Conservation (phyloP, 2,797 vertebrate species). For the Scolopax bukidnonensis region DNA sequence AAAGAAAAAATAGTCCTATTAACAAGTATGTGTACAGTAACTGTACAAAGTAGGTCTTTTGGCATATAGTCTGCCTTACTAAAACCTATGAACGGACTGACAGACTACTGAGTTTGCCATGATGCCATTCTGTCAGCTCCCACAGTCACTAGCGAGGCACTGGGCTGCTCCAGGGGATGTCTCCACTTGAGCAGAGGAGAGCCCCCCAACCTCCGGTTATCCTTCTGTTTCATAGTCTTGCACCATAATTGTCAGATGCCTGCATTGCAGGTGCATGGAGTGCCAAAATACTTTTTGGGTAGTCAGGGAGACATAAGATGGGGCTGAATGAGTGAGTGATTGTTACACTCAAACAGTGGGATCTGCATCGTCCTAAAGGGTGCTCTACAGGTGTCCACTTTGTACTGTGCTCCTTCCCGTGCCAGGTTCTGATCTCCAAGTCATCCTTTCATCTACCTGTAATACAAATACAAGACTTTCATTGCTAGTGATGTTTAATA, state of each 20-base stretch:
- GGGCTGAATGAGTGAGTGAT: background rate
- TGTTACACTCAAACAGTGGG: background rate
- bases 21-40: background rate
- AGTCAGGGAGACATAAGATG: background rate
- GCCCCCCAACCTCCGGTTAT: background rate
- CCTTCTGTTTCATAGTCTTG: background rate
- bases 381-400: background rate
- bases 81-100: background rate
- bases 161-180: too few species aligned
- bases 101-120: background rate
- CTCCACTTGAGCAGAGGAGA: background rate
- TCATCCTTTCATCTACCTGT: background rate
- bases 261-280: background rate
- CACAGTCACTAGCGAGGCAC: background rate
- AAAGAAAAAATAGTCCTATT: background rate
- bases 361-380: background rate
- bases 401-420: background rate
- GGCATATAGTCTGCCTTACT: background rate
- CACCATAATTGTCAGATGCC: fast-evolving
- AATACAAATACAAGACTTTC: background rate
- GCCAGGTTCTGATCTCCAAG: background rate
- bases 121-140: fast-evolving
- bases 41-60: background rate
- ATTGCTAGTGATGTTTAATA: background rate
- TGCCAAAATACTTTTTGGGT: background rate